Conservation (phyloP, 2,888 invertebrate species). For the Macrophya alboannulata region DNA sequence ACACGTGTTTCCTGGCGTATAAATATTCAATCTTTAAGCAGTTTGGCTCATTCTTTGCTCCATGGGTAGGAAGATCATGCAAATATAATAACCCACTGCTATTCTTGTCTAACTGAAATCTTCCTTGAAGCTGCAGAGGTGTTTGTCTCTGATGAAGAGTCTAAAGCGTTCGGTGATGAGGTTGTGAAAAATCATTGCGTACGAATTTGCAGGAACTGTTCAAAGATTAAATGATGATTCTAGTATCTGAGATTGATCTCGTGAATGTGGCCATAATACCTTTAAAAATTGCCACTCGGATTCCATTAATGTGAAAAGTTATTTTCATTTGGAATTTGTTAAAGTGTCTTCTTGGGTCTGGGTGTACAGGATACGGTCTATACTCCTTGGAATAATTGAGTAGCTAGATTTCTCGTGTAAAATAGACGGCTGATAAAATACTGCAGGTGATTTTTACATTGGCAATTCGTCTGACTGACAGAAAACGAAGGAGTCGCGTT, state of each 20-base stretch:
- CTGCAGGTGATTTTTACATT: constrained; percentile 61
- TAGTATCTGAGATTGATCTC: constrained; percentile 27
- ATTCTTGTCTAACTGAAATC: neutral
- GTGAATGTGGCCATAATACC: neutral
- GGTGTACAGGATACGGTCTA: neutral
- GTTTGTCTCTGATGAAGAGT: neutral
- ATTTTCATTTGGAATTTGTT: constrained; percentile 1
- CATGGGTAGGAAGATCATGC: neutral
- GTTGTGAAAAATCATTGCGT: neutral
- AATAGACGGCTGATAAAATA: neutral
- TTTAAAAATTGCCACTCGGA: neutral
- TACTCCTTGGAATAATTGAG: constrained; percentile 12
- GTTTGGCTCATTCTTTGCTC: neutral
- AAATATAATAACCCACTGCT: neutral
- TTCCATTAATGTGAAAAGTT: neutral
- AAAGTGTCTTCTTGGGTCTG: neutral
- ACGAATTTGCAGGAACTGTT: neutral
- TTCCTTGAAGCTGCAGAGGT: neutral
- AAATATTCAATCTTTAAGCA: neutral
- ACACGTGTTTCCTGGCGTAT: neutral
- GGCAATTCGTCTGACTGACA: constrained; percentile 61
- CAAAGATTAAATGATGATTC: constrained; percentile 1
- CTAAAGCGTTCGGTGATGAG: neutral
- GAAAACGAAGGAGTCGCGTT: constrained; percentile 62
- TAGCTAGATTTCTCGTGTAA: neutral